These are phyloP conservation scores for Plectrocnemia conspersa DNA, from an alignment of 1,140 invertebrate species.

Conservation along the genomic window DNA sequence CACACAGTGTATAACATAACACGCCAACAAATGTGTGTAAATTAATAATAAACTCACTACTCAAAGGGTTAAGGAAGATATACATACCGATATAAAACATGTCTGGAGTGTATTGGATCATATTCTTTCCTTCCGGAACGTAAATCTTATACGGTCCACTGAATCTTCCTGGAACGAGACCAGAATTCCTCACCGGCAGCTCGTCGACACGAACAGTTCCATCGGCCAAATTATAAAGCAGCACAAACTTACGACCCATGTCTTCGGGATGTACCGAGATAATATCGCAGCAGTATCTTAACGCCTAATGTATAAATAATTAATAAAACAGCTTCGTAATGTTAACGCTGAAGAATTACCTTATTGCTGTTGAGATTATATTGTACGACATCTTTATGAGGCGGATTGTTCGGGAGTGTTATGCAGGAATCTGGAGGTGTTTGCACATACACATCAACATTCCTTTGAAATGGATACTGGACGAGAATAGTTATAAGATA, in stretches of 20 bases:
- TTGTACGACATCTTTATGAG: slow-evolving; percentile 62
- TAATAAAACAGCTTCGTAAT: not conserved
- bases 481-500: too few relatives aligned
- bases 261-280: slow-evolving; percentile 67
- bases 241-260: slow-evolving; percentile 57
- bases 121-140: slow-evolving; percentile 62
- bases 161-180: slow-evolving; percentile 66
- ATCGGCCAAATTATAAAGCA: slow-evolving; percentile 63
- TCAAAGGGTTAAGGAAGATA: too few relatives aligned
- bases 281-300: slow-evolving; percentile 57
- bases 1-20: too few relatives aligned
- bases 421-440: too few relatives aligned
- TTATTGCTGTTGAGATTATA: slow-evolving; percentile 61
- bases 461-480: too few relatives aligned
- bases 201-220: slow-evolving; percentile 60
- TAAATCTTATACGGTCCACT: slow-evolving; percentile 61
- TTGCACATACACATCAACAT: too few relatives aligned
- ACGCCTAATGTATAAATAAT: slow-evolving; percentile 19
- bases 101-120: slow-evolving; percentile 54
- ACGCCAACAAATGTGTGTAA: too few relatives aligned
- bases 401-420: slow-evolving; percentile 62
- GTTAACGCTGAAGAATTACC: slow-evolving; percentile 44
- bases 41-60: too few relatives aligned
- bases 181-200: slow-evolving; percentile 59
- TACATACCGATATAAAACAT: slow-evolving; percentile 59